These are phyloP conservation scores for Alectura lathami DNA, from an alignment of 2,113 vertebrate species.

Conservation along the genomic window DNA sequence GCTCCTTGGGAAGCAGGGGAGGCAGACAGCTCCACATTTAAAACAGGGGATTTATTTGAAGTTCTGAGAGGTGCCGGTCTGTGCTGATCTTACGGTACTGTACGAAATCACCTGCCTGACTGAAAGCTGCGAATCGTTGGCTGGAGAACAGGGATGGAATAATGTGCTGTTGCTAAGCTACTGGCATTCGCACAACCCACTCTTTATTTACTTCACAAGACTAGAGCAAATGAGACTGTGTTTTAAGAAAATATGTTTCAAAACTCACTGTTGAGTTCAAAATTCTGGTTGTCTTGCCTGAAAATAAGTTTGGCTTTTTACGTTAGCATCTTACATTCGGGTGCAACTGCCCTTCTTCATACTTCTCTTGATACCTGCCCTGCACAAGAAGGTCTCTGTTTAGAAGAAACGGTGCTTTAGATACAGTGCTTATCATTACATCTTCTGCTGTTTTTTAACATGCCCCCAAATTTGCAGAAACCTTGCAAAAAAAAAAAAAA, in stretches of 20 bases:
- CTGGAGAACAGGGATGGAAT: neutral
- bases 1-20: neutral
- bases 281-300: neutral
- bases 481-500: neutral
- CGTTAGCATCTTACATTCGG: neutral
- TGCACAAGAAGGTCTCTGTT: neutral
- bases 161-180: slow-evolving; percentile 47
- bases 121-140: neutral
- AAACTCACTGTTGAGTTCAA: neutral
- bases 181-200: neutral
- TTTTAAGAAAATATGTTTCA: neutral
- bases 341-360: fast-evolving
- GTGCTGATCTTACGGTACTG: neutral
- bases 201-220: slow-evolving; percentile 32
- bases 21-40: neutral
- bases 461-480: neutral
- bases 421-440: neutral
- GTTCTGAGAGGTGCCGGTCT: neutral
- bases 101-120: neutral
- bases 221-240: neutral
- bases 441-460: neutral
- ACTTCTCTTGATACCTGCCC: neutral
- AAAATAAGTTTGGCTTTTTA: neutral
- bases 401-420: neutral
- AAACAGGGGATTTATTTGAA: neutral